Evolutionary conservation across 2,888 invertebrate genomes (phyloP), one percentile per base, ranked within the genome.

Genomic region (Drosophila flavopinicola): DNA sequence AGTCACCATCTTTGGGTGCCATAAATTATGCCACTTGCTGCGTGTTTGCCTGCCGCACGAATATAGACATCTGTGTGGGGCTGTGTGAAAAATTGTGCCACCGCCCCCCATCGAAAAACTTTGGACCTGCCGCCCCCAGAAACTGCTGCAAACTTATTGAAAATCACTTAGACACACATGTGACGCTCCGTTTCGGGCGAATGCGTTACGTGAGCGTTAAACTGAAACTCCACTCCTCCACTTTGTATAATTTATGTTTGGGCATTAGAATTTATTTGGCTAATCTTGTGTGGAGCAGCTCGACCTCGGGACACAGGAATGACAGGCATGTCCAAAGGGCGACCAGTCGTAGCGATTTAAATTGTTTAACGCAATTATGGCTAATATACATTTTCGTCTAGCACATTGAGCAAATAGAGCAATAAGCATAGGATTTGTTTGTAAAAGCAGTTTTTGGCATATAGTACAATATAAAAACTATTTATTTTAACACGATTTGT

Each of bases 121-220:
- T 80, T 85, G 77, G 82, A 85, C 82, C 25, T 7, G 3, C 27
- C 30, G 10, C 6, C 24, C 13, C 9, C 4, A 20, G 20, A 52
- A 69, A 65, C 58, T 66, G 76, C 56, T 60, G 48, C 61, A 70
- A 84, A 84, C 82, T 86, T 84, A 85, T 84, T 84, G 87, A 86
- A 83, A 83, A 83, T 86, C 83, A 83, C 87, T 83, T 83, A 86
- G 85, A 80, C 82, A 78, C 83, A 83, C 83, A 83, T 83, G 83
- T 83, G 83, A 71, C 82, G 73, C 71, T 29, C 37, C 37, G 38
- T 38, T 38, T 41, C 32, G 30, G 25, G n/a, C 32, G 47, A 29
- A 51, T 27, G 68, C 57, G 54, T 64, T 83, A 79, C 80, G 83
- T 83, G 85, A 72, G 80, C 75, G 44, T 41, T 54, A 52, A 66